Evolutionary conservation across 1,140 invertebrate genomes (phyloP).

Genomic region (Drosophila kepulauana): DNA sequence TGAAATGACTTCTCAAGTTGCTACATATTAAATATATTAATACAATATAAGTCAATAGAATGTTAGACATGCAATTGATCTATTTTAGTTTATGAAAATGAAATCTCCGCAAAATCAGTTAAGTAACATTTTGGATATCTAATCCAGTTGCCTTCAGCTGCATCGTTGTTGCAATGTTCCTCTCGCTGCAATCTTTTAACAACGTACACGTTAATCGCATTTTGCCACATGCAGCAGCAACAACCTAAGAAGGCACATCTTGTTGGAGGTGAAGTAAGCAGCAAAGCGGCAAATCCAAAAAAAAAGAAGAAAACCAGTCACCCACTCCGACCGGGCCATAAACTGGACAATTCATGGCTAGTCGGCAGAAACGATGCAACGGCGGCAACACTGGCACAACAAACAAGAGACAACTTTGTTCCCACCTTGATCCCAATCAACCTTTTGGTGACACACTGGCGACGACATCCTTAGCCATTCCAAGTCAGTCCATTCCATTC

Average conservation of each 20-base stretch:
- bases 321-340: constrained; percentile 58
- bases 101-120: too few relatives aligned
- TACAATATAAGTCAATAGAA: too few relatives aligned
- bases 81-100: too few relatives aligned
- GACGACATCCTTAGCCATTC: constrained; percentile 24
- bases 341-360: constrained; percentile 78
- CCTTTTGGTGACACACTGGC: constrained; percentile 75
- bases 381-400: constrained; percentile 53
- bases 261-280: background rate
- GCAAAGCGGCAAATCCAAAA: background rate
- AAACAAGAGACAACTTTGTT: constrained; percentile 70
- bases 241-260: constrained; percentile 1
- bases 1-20: too few relatives aligned
- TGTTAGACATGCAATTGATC: too few relatives aligned
- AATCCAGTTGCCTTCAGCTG: background rate
- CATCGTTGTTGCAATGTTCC: constrained; percentile 3
- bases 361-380: constrained; percentile 30
- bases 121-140: too few relatives aligned
- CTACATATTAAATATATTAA: too few relatives aligned
- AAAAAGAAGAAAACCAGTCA: constrained; percentile 27
- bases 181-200: constrained; percentile 28
- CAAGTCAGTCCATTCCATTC: background rate
- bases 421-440: constrained; percentile 82
- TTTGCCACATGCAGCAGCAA: constrained; percentile 28
- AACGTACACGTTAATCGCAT: constrained; percentile 47